Conservation (phyloP, 2,113 vertebrate species). For the Nothocercus julius region DNA sequence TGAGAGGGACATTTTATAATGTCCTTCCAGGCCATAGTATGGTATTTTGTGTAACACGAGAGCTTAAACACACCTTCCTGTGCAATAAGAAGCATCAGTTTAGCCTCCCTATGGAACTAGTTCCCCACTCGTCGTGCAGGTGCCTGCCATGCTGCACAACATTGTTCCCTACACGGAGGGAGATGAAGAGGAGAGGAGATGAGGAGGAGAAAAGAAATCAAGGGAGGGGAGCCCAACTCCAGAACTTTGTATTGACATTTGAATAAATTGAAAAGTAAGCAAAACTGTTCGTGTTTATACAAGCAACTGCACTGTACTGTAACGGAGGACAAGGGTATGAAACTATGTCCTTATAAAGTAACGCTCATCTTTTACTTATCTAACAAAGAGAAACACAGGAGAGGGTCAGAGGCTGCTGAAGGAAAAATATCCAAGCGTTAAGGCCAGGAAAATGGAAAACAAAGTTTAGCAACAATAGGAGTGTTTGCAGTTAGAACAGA, state of each 20-base stretch:
- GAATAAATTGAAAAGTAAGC: constrained; percentile 66
- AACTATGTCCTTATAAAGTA: constrained; percentile 76
- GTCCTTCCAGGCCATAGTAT: neutral
- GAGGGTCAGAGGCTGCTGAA: constrained; percentile 52
- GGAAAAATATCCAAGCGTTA: constrained; percentile 49
- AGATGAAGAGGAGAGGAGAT: neutral
- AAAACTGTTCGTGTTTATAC: constrained; percentile 59
- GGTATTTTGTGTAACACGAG: neutral
- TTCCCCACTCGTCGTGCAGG: neutral
- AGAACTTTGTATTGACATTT: neutral
- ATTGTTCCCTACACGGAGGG: neutral
- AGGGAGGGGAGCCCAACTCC: neutral
- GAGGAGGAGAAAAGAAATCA: neutral
- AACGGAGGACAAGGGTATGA: constrained; percentile 54
- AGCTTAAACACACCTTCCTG: neutral
- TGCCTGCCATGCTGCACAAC: neutral
- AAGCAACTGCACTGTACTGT: constrained; percentile 59
- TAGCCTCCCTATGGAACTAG: neutral
- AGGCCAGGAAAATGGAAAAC: constrained; percentile 53
- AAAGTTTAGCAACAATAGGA: constrained; percentile 23
- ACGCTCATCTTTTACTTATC: constrained; percentile 73
- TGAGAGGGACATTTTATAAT: neutral
- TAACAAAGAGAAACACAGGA: constrained; percentile 65
- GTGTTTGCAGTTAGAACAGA: neutral
- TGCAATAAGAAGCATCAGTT: neutral